Evolutionary conservation across 2,888 invertebrate genomes (phyloP), one percentile per base, ranked within the genome.

Genomic region (Sesamia inferens): DNA sequence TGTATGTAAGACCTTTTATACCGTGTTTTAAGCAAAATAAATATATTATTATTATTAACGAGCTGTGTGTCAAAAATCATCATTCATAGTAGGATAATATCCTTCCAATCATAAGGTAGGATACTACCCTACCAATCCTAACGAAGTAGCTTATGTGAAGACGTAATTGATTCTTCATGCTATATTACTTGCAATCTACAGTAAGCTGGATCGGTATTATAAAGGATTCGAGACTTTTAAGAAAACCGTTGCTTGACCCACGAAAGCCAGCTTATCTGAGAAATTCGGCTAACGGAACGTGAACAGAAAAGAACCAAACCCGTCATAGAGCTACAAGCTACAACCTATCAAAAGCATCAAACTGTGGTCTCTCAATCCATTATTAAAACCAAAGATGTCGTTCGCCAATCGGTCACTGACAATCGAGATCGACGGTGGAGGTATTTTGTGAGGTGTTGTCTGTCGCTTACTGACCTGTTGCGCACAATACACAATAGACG

Each of bases 401-500:
- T 24, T 24, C 10, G 19, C 22, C 8, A 47, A 14, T 22, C 24
- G 14, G n/a, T 14, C 44, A 61, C 31, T 31, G 57, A 47, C 22
- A 11, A 54, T 31, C 39, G 48, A 79, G 47, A 66, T 81, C 47
- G 47, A 55, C 22, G 59, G 44, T 57, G 55, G 61, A 68, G 69
- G 57, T 66, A 57, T 58, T 81, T 72, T 83, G 74, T 75, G 59
- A 74, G 81, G 85, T 86, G 86, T 83, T 74, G 78, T 44, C 42
- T 77, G 63, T 31, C 76, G 71, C 68, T 66, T 55, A 68, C 74
- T 51, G 78, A n/a, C 31, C 70, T 39, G 10, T 16, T 13, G 54
- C 47, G 61, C 68, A 85, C 85, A 85, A 86, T 84, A 74, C 85
- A 86, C 85, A 86, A 85, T 85, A 71, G 78, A 47, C 77, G 64